These are phyloP conservation scores for Cynopterus brachyotis DNA, from an alignment of 2,113 vertebrate species.

Conservation along the genomic window DNA sequence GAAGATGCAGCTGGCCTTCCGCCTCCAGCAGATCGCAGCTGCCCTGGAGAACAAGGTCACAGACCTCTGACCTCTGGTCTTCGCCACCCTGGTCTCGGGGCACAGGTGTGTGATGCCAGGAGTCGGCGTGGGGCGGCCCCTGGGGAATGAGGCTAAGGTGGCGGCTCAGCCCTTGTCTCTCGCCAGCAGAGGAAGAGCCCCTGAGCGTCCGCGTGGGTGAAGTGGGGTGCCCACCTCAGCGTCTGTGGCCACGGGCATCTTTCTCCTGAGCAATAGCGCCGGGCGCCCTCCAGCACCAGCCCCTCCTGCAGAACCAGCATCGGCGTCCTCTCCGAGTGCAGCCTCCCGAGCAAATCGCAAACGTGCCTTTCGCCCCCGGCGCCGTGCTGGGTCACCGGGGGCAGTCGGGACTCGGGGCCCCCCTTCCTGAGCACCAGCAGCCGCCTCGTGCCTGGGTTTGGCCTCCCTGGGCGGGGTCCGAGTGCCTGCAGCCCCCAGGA, in stretches of 20 bases:
- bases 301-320: conserved; percentile 39
- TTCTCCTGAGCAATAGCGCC: conserved; percentile 47
- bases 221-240: background rate
- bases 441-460: background rate
- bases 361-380: conserved; percentile 72
- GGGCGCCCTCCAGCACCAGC: conserved; percentile 33
- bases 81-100: background rate
- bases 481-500: background rate
- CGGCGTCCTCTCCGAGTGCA: background rate
- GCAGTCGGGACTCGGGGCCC: background rate
- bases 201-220: background rate
- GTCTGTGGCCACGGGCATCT: background rate
- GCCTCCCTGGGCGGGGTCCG: background rate
- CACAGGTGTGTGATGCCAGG: background rate
- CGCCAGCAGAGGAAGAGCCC: conserved; percentile 74
- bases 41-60: conserved; percentile 98
- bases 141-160: rapidly evolving
- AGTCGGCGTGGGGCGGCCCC: rapidly evolving
- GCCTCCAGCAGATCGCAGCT: conserved; percentile 97
- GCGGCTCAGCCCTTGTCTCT: background rate
- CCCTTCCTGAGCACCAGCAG: conserved; percentile 50
- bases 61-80: conserved; percentile 90
- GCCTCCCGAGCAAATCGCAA: conserved; percentile 28
- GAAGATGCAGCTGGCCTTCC: conserved; percentile 98
- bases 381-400: background rate